Base-by-base conservation (phyloP, 1,140 invertebrate genomes). In the Drosophila elegans region DNA sequence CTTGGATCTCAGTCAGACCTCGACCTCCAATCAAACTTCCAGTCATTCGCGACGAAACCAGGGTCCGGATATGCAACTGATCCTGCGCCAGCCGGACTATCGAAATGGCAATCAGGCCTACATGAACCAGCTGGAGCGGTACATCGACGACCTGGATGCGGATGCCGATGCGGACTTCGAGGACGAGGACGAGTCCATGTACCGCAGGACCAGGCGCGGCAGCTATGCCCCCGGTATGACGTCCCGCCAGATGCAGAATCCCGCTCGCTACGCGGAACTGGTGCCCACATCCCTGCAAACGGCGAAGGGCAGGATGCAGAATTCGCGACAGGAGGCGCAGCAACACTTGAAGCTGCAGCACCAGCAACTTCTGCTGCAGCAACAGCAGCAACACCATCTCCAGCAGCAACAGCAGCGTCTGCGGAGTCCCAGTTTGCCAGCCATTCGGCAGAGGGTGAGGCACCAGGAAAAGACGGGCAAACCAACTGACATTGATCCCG, bases 341-440 rank as follows among this genome's bases (percentile, higher is more conserved):
- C 61, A 71, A 5, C 62, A 61, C 1, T 13, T 62, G 56, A 52
- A 36, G 49, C 32, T 36, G 32, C 49, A 52, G 2, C 67, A 68
- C 10, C 67, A 71, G 74, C 91, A 91, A 69, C 79, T 86, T 13
- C 32, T 59, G 9, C 48, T 49, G 13, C 53, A 61, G n/a, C 60
- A 59, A 6, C 68, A 67, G 34, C 69, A 54, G 27, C 2, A 42
- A 2, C 49, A 72, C 32, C 74, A 64, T 21, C 57, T 59, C 27
- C 55, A 59, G 27, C 60, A 59, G 32, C 66, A 73, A 13, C 61
- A 61, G 56, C 78, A 81, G 34, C 71, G 91, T n/a, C 51, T 91
- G 21, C 61, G 91, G 11, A 92, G 91, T 75, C 91, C 91, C 52
- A 92, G 91, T 77, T 80, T 92, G 52, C 91, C 91, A 3, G 75